Percentiles rank a stretch among this genome's conserved stretches.
These are phyloP conservation scores for Agrochola litura DNA, from an alignment of 2,888 invertebrate species.

Conservation along the genomic window DNA sequence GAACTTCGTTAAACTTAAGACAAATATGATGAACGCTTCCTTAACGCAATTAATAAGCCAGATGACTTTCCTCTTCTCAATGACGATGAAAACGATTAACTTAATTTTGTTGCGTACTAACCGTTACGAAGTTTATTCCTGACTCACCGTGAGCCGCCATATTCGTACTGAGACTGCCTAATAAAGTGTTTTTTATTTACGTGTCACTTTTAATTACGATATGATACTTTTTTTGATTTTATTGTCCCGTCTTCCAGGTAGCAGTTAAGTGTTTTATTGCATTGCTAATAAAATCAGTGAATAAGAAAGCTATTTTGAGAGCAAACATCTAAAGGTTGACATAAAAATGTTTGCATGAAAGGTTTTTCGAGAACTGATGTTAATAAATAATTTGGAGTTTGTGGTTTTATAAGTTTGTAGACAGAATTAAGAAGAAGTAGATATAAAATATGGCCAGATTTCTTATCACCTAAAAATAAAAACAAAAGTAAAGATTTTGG, in stretches of 20 bases:
- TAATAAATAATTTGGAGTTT: constrained; percentile 39
- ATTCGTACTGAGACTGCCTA: constrained; percentile 72
- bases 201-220: constrained; percentile 82
- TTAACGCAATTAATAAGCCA: constrained; percentile 74
- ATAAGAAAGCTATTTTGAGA: constrained; percentile 48
- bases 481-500: constrained; percentile 53
- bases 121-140: constrained; percentile 67
- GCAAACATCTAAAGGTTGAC: constrained; percentile 48
- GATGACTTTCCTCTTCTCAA: constrained; percentile 73
- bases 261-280: constrained; percentile 64
- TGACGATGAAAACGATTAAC: constrained; percentile 73
- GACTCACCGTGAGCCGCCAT: constrained; percentile 78
- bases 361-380: constrained; percentile 38
- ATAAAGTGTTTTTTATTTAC: constrained; percentile 80
- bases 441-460: neutral
- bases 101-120: constrained; percentile 73
- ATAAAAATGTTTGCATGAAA: constrained; percentile 35
- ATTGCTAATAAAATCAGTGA: constrained; percentile 58
- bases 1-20: constrained; percentile 62
- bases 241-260: constrained; percentile 67
- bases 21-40: constrained; percentile 74
- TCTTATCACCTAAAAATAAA: constrained; percentile 21
- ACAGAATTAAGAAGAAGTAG: constrained; percentile 1
- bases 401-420: constrained; percentile 32
- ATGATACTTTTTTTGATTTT: constrained; percentile 73